phyloP scores from a whole-genome alignment of 1,140 invertebrate genomes.

The Schmidtea mediterranea region DNA sequence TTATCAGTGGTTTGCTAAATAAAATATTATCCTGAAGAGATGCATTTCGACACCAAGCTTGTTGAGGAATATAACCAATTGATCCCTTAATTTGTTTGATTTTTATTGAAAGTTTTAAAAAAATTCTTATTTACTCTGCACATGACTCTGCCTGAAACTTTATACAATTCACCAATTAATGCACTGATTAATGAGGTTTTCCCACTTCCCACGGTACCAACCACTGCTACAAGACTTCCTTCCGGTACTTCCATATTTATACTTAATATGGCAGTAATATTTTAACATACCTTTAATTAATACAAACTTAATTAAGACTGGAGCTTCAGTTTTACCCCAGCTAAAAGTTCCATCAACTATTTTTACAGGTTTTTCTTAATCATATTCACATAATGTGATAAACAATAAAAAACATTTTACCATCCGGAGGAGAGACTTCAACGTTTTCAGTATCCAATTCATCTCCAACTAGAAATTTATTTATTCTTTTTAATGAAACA shows the following conservation, averaged over 20 bases:
- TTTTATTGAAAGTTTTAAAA: conserved; percentile 17
- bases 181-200: conserved; percentile 62
- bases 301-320: not conserved
- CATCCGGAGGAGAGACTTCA: not conserved
- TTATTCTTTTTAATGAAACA: conserved; percentile 7
- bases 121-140: not conserved
- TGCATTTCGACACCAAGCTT: conserved; percentile 75
- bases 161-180: conserved; percentile 61
- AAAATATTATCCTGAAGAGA: conserved; percentile 60
- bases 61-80: conserved; percentile 44
- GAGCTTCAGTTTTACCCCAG: not conserved
- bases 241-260: not conserved
- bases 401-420: not conserved
- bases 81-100: conserved; percentile 57
- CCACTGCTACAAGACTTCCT: not conserved
- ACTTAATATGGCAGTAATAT: not conserved
- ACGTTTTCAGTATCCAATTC: conserved; percentile 6
- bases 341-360: not conserved
- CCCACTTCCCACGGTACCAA: conserved; percentile 53
- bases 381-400: no score
- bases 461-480: conserved; percentile 7
- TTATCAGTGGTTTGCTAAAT: conserved; percentile 42
- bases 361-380: no score
- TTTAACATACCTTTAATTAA: no score
- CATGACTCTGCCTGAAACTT: conserved; percentile 17